Evolutionary conservation across 2,888 invertebrate genomes (phyloP).

Genomic region (Teinopalpus imperialis): DNA sequence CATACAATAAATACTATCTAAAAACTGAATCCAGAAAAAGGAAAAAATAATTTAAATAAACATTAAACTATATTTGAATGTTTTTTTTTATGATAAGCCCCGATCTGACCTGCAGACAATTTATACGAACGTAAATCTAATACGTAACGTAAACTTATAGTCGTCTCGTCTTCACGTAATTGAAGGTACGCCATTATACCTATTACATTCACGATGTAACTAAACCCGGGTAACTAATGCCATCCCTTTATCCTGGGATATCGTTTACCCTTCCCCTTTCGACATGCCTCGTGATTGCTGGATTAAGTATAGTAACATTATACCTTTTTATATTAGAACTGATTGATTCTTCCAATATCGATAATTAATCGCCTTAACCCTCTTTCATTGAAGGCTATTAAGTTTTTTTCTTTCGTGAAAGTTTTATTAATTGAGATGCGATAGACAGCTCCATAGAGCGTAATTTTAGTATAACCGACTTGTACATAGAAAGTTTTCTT

Average conservation of each 20-base stretch:
- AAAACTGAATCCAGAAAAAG: too few species aligned
- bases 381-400: not conserved
- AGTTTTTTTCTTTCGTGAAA: constrained; percentile 4
- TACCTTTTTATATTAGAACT: constrained; percentile 12
- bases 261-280: constrained; percentile 42
- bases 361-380: constrained; percentile 6
- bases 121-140: constrained; percentile 9
- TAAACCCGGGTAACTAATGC: constrained; percentile 44
- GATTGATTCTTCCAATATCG: constrained; percentile 8
- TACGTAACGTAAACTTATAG: too few species aligned
- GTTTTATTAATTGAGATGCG: constrained; percentile 13
- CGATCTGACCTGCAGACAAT: constrained; percentile 6
- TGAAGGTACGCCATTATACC: constrained; percentile 23
- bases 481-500: too few species aligned
- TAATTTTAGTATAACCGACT: too few species aligned
- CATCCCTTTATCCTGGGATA: constrained; percentile 43
- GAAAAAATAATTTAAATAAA: too few species aligned
- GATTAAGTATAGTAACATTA: constrained; percentile 11
- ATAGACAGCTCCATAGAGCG: too few species aligned
- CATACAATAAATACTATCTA: too few species aligned
- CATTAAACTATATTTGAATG: too few species aligned
- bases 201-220: constrained; percentile 33
- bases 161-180: constrained; percentile 20
- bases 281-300: constrained; percentile 21
- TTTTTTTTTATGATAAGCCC: not conserved